Evolutionary conservation across 2,113 vertebrate genomes (phyloP), one percentile per base, ranked within the genome.

Genomic region (Pelvicachromis taeniatus): DNA sequence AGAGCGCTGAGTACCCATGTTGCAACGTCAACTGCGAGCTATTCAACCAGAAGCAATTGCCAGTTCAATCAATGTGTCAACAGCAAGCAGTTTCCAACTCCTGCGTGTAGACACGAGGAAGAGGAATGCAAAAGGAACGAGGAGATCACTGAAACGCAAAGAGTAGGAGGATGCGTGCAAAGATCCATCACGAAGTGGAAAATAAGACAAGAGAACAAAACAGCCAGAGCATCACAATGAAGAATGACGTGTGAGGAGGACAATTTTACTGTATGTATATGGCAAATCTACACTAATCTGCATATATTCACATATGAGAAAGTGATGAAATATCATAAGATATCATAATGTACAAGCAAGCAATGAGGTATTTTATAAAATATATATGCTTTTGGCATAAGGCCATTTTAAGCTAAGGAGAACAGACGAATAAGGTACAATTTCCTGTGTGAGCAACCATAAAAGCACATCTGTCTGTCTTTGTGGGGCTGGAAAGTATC

Each of bases 61-160:
- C 89, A 93, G 90, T 93, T 95, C 94, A 92, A 92, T 95, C 93
- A 93, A 93, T 91, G 89, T 94, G 92, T 95, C 92, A 93, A 87
- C 91, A 89, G 87, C 77, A 86, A 90, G 89, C 89, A 81, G 84
- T 63, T 87, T 84, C 81, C 81, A 56, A 87, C 82, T 87, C 73
- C 80, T 52, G 81, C 73, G 10, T 80, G 77, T 7, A 75, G 82
- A 93, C 85, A 81, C 50, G 58, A 81, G 35, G 35, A 52, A 80
- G 78, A 90, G 78, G 42, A 84, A 90, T 54, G 89, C 75, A 68
- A 79, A 84, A 14, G 12, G 73, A 86, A 45, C 56, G 42, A 52
- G 77, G 80, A 75, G 78, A 86, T 87, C 54, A 89, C 13, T 68
- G 88, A 85, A 58, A 87, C 5, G 79, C 56, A 82, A 50, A 80